Conservation (phyloP, 2,888 invertebrate species). For the Apamea monoglypha region DNA sequence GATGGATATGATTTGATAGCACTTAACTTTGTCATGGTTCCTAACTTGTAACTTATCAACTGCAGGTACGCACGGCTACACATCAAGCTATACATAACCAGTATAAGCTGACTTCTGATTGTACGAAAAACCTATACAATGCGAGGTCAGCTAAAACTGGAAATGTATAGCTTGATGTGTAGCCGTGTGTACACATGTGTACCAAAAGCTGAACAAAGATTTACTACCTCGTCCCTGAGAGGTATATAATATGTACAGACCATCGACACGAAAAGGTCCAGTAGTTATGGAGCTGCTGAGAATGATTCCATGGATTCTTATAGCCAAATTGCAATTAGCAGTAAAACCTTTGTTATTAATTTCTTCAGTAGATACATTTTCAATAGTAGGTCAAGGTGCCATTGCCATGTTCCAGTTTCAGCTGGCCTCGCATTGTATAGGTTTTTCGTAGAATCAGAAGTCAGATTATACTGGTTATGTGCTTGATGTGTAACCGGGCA, state of each 20-base stretch:
- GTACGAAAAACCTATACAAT: no score
- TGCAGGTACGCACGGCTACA: no score
- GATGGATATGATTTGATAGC: slow-evolving; percentile 1
- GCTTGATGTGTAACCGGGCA: not conserved
- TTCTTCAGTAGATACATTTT: not conserved
- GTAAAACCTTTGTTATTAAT: not conserved
- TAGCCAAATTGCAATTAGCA: not conserved
- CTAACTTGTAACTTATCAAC: not conserved
- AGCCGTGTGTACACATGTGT: no score
- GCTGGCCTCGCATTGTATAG: not conserved
- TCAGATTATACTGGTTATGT: not conserved
- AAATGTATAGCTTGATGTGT: no score
- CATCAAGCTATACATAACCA: no score
- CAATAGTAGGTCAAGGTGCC: not conserved
- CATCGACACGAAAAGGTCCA: not conserved
- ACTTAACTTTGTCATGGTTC: not conserved
- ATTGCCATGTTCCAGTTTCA: not conserved
- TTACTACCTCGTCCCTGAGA: not conserved
- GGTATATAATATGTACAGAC: not conserved
- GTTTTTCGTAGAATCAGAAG: not conserved
- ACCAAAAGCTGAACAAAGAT: not conserved
- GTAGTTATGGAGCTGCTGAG: not conserved
- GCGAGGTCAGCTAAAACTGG: no score
- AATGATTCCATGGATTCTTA: not conserved
- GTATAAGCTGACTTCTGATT: no score